phyloP scores from a whole-genome alignment of 2,113 vertebrate species.

The Podilymbus podiceps region DNA sequence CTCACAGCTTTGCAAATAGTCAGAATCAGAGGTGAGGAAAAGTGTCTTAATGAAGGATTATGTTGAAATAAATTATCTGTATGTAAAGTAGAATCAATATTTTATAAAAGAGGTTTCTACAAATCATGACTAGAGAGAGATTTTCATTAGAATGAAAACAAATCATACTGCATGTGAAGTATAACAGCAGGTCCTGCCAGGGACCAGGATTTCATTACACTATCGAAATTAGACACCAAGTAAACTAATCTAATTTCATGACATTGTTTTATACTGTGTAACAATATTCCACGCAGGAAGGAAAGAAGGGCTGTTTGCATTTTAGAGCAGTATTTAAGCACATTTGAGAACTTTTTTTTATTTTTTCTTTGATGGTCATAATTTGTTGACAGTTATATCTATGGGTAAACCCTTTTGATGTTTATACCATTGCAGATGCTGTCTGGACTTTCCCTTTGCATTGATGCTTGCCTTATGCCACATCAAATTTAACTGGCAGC shows the following conservation, averaged over 20 bases:
- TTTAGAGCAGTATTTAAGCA: background rate
- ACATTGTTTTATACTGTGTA: background rate
- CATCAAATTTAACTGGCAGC: background rate
- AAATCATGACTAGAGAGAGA: background rate
- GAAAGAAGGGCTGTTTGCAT: background rate
- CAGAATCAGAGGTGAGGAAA: background rate
- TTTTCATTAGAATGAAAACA: background rate
- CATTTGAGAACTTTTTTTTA: background rate
- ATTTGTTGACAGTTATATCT: background rate
- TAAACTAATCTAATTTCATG: background rate
- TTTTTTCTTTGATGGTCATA: background rate
- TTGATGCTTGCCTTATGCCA: background rate
- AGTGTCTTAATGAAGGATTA: background rate
- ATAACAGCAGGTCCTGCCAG: background rate
- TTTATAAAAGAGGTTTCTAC: background rate
- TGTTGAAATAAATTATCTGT: background rate
- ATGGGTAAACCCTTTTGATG: background rate
- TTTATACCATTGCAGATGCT: background rate
- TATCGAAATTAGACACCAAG: background rate
- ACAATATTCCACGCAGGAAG: background rate
- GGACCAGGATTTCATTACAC: background rate
- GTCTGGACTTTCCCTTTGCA: background rate
- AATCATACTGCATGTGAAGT: background rate
- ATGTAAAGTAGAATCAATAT: background rate
- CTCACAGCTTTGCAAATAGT: background rate